Evolutionary conservation across 2,888 invertebrate species (phyloP).

Genomic region (Polyploca ridens): DNA sequence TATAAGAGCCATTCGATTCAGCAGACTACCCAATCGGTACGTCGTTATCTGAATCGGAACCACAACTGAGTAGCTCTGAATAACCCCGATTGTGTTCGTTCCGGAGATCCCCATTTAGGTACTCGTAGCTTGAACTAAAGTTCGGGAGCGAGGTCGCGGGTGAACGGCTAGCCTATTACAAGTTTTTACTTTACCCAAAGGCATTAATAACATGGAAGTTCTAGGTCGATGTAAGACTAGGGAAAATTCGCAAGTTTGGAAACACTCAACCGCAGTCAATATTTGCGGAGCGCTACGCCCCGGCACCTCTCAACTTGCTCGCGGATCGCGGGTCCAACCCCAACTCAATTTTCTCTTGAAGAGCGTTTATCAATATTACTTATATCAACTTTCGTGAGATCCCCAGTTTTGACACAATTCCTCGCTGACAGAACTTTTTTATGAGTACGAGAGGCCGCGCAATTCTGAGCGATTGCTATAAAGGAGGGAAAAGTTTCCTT

Average conservation of each 20-base stretch:
- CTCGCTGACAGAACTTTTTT: conserved; percentile 27
- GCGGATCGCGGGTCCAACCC: conserved; percentile 41
- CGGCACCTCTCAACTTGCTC: conserved; percentile 50
- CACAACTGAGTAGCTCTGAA: too few relatives aligned
- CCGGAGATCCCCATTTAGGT: background rate
- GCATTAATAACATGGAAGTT: conserved; percentile 40
- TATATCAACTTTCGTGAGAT: conserved; percentile 50
- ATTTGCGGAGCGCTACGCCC: conserved; percentile 58
- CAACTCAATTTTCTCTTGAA: conserved; percentile 60
- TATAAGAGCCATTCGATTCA: too few relatives aligned
- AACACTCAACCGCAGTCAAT: conserved; percentile 58
- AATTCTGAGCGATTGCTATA: too few relatives aligned
- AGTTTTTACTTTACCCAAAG: conserved; percentile 39
- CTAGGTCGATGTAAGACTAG: conserved; percentile 38
- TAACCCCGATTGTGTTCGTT: background rate
- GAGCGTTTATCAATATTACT: conserved; percentile 60
- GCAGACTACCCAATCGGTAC: too few relatives aligned
- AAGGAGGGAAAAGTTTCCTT: too few relatives aligned
- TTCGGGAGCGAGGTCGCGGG: conserved; percentile 13
- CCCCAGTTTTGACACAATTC: conserved; percentile 30
- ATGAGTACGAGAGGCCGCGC: background rate
- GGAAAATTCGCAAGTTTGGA: conserved; percentile 50
- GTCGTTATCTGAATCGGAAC: too few relatives aligned
- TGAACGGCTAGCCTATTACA: conserved; percentile 39
- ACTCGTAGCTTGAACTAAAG: background rate